phyloP scores from a whole-genome alignment of 2,888 invertebrate species.

The Habrosyne pyritoides region DNA sequence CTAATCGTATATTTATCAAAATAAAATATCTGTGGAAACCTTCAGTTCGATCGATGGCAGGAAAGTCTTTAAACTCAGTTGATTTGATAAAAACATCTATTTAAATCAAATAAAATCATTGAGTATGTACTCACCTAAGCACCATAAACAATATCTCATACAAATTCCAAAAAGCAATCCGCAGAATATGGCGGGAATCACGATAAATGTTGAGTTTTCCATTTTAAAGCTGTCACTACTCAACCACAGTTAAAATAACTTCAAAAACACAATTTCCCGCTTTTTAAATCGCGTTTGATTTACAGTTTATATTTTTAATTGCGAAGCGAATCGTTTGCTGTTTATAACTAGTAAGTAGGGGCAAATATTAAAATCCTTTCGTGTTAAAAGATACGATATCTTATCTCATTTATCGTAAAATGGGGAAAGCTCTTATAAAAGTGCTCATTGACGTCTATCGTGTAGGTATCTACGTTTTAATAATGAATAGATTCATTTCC shows the following conservation, averaged over 20 bases:
- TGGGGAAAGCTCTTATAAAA: conserved; percentile 19
- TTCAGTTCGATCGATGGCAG: too few relatives aligned
- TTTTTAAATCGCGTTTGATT: neutral
- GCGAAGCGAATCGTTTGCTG: neutral
- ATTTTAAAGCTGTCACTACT: neutral
- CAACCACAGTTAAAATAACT: neutral
- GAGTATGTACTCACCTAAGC: neutral
- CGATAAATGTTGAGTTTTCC: neutral
- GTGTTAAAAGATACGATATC: conserved; percentile 22
- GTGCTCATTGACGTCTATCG: conserved; percentile 24
- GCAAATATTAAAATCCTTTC: conserved; percentile 22
- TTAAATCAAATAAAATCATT: neutral
- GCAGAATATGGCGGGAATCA: neutral
- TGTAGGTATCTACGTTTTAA: neutral
- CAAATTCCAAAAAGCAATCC: neutral
- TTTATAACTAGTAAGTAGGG: conserved; percentile 20
- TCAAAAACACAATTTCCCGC: neutral
- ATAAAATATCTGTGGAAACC: too few relatives aligned
- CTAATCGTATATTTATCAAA: too few relatives aligned
- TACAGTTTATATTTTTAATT: neutral
- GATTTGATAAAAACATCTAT: neutral
- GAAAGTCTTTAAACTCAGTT: too few relatives aligned
- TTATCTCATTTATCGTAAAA: conserved; percentile 31
- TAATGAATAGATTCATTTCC: neutral
- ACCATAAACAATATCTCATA: neutral